Evolutionary conservation across 1,140 invertebrate species (phyloP).

Genomic region (Diorhabda carinulata): DNA sequence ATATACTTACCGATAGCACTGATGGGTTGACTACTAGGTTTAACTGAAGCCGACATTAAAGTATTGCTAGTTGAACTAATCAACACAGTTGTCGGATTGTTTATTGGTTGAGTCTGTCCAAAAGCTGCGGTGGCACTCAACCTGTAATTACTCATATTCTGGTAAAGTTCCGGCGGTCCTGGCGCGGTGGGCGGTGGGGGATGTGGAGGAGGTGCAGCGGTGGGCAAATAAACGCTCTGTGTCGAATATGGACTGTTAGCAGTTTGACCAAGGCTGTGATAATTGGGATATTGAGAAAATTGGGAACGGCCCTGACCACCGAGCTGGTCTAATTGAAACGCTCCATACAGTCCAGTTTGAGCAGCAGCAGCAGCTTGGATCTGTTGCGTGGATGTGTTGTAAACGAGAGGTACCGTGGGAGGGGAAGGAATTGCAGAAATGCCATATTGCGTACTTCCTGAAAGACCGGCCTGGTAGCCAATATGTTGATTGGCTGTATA

Average conservation of each 20-base stretch:
- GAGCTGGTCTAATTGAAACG: slow-evolving; percentile 61
- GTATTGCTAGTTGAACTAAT: slow-evolving; percentile 85
- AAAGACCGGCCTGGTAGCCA: slow-evolving; percentile 52
- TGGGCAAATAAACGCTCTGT: slow-evolving; percentile 61
- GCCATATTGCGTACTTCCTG: slow-evolving; percentile 59
- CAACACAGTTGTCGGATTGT: slow-evolving; percentile 81
- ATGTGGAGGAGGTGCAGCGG: slow-evolving; percentile 54
- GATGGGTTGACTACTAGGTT: slow-evolving; percentile 77
- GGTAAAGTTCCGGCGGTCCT: slow-evolving; percentile 72
- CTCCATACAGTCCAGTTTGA: slow-evolving; percentile 71
- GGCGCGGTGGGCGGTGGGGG: slow-evolving; percentile 56
- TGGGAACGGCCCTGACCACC: slow-evolving; percentile 57
- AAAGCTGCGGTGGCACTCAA: slow-evolving; percentile 61
- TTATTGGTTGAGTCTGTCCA: slow-evolving; percentile 73
- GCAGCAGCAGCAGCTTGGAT: slow-evolving; percentile 56
- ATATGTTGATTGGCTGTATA: slow-evolving; percentile 53
- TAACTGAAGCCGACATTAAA: slow-evolving; percentile 84
- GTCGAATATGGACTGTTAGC: slow-evolving; percentile 61
- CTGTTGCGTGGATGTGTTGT: slow-evolving; percentile 67
- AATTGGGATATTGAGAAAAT: slow-evolving; percentile 63
- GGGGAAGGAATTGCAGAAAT: slow-evolving; percentile 80
- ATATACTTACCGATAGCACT: slow-evolving; percentile 65
- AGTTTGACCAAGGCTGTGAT: slow-evolving; percentile 51
- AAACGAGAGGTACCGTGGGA: slow-evolving; percentile 61
- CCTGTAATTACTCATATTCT: slow-evolving; percentile 57